Evolutionary conservation across 2,113 vertebrate species (phyloP), one percentile per base, ranked within the genome.

Genomic region (Bubalus kerabau): DNA sequence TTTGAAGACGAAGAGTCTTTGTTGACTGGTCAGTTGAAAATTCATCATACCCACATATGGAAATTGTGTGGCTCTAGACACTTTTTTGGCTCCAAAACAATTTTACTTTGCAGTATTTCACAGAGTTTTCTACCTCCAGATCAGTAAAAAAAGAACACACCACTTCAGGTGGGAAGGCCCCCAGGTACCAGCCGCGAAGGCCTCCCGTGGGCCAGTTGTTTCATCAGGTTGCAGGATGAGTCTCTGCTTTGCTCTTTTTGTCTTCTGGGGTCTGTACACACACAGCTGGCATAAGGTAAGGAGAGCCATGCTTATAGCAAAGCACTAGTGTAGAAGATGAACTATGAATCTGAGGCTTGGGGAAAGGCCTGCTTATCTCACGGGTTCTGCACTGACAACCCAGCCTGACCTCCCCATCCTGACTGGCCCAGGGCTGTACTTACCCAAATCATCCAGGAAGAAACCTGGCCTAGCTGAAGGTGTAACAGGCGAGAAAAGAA

Each of bases 1-100:
- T 98, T 98, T 97, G 97, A 97, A 97, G 98, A 97, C 89, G 91
- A 95, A 93, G 94, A 71, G 40, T 74, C 78, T 98, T 76, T 91
- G 87, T 96, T 90, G 95, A 93, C 92, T 83, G 91, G 96, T 95
- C 97, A 97, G 91, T 94, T 93, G 76, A 97, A 97, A 97, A 95
- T 76, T 59, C 83, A 90, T 92, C 89, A 87, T n/a, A 90, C 81
- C 52, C 9, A 54, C 94, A 87, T 94, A 60, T 96, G 92, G 93
- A 96, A 96, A 89, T 81, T 12, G 74, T 82, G 46, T 90, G 62
- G 43, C 30, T 94, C 86, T 15, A 28, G 98, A 97, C 94, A 87
- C n/a, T 67, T 98, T 96, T 90, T 87, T 95, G 94, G 94, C 97
- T 97, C 7, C 1, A 83, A 98, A 89, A 50, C 76, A 28, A 83